Percentiles rank a stretch among this genome's conserved stretches.
Evolutionary conservation across 2,888 invertebrate genomes (phyloP).

Genomic region (Drosophila pegasa): DNA sequence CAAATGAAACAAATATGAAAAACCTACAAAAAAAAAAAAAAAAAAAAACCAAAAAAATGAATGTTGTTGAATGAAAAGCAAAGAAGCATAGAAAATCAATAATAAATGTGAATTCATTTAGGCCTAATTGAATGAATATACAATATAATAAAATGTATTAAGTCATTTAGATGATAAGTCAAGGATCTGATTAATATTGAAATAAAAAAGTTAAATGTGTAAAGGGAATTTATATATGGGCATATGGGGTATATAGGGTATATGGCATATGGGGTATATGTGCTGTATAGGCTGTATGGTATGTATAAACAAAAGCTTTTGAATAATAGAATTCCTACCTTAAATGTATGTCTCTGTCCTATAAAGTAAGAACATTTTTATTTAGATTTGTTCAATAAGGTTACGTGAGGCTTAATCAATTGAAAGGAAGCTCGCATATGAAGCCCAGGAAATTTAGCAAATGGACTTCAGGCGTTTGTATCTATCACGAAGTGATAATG

Average conservation of each 20-base stretch:
- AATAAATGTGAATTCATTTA: conserved; percentile 65
- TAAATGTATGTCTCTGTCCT: neutral
- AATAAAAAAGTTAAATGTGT: conserved; percentile 78
- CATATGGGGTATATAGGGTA: neutral
- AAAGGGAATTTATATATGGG: conserved; percentile 21
- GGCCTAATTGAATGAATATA: conserved; percentile 64
- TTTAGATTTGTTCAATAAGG: too few relatives aligned
- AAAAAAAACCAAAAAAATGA: conserved; percentile 25
- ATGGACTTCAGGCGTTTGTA: neutral
- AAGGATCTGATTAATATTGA: conserved; percentile 62
- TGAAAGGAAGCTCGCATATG: neutral
- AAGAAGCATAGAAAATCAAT: conserved; percentile 51
- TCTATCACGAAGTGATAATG: neutral
- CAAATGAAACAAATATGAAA: conserved; percentile 48
- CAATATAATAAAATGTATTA: conserved; percentile 24
- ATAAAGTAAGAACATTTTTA: neutral
- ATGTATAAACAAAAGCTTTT: neutral
- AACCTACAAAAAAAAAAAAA: conserved; percentile 21
- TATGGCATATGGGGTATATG: neutral
- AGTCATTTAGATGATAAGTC: conserved; percentile 64
- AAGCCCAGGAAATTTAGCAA: neutral
- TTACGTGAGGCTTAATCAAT: neutral
- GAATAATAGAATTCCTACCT: too few relatives aligned
- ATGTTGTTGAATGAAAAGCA: conserved; percentile 35
- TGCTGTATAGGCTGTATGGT: neutral